Evolutionary conservation across 2,797 vertebrate species (phyloP).

Genomic region (Lophius americanus): DNA sequence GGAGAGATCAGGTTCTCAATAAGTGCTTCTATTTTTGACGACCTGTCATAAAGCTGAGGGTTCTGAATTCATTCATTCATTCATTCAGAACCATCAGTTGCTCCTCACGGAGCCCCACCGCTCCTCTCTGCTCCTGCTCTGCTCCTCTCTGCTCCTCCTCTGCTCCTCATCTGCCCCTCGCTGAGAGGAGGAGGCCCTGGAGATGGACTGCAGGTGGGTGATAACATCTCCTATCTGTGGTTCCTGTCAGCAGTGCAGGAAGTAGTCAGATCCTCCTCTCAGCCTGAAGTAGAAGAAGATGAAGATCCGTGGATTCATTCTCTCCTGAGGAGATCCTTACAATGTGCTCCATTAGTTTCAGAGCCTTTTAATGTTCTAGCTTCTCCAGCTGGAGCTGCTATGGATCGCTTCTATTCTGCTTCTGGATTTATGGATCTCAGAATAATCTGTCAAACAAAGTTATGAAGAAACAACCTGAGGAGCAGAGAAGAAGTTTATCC

Average conservation of each 20-base stretch:
- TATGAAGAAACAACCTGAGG: too few relatives aligned
- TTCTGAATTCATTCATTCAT: neutral
- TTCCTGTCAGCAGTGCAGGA: neutral
- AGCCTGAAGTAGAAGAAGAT: neutral
- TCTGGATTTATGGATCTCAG: too few relatives aligned
- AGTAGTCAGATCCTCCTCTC: neutral
- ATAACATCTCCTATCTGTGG: neutral
- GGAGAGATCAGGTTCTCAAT: neutral
- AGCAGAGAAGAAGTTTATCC: too few relatives aligned
- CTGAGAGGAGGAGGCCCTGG: constrained; percentile 39
- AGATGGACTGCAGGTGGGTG: constrained; percentile 55
- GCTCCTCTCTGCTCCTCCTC: constrained; percentile 18
- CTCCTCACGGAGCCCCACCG: constrained; percentile 15
- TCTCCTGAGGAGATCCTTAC: neutral
- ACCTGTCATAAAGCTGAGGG: neutral
- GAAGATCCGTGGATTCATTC: neutral
- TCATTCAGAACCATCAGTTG: constrained; percentile 4
- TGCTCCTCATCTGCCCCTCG: constrained; percentile 2
- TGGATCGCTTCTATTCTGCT: too few relatives aligned
- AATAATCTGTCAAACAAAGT: too few relatives aligned
- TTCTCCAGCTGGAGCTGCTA: neutral
- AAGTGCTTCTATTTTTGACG: neutral
- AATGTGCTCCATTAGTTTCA: neutral
- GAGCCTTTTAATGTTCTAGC: neutral
- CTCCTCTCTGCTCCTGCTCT: neutral